These are phyloP conservation scores for Galagoides demidoff DNA, from an alignment of 2,797 vertebrate species.

Conservation along the genomic window DNA sequence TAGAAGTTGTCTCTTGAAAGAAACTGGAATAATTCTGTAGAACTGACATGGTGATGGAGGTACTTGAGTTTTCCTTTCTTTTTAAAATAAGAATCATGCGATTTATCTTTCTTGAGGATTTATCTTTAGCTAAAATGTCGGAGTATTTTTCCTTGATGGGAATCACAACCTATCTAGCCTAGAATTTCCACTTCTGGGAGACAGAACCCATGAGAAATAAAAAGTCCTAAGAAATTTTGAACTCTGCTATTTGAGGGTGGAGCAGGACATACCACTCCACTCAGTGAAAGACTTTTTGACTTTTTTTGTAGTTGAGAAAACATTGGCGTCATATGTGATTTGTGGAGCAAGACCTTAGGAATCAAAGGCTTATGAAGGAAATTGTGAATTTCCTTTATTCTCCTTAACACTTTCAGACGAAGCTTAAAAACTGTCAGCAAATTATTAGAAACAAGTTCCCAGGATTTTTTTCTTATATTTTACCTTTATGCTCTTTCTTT, in stretches of 20 bases:
- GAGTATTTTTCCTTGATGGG: not conserved
- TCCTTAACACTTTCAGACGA: not conserved
- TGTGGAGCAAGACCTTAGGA: not conserved
- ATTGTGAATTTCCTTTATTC: not conserved
- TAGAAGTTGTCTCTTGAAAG: not conserved
- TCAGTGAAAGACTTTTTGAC: conserved; percentile 3
- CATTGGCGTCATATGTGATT: not conserved
- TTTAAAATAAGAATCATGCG: not conserved
- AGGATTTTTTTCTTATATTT: not conserved
- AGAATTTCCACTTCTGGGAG: not conserved
- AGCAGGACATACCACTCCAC: not conserved
- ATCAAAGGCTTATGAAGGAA: not conserved
- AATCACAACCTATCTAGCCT: not conserved
- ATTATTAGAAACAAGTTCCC: not conserved
- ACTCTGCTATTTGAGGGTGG: conserved; percentile 26
- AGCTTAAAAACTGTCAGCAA: not conserved
- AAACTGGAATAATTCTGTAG: not conserved
- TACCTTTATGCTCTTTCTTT: not conserved
- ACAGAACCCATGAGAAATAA: not conserved
- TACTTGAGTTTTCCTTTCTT: not conserved
- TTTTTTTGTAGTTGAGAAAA: conserved; percentile 15
- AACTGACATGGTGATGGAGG: not conserved
- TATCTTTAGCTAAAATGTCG: not conserved
- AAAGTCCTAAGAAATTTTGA: conserved; percentile 21
- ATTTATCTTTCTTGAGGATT: not conserved